Evolutionary conservation across 2,113 vertebrate genomes (phyloP).

Genomic region (Acanthochromis polyacanthus): DNA sequence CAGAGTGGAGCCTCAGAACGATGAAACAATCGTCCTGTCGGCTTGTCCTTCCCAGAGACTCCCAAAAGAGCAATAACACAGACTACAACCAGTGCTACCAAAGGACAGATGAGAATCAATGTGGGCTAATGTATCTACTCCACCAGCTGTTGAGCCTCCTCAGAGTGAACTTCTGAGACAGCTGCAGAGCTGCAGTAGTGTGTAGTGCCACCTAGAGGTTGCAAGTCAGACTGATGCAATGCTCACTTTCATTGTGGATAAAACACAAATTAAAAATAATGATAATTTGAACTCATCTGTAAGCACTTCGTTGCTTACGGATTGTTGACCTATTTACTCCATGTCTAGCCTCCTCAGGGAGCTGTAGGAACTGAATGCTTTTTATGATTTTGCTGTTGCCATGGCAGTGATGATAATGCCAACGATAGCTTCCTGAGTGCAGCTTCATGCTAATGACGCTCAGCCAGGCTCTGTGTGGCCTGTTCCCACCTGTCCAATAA

Average conservation of each 20-base stretch:
- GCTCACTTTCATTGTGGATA: background rate
- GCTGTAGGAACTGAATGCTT: slow-evolving; percentile 16
- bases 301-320: background rate
- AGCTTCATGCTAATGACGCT: slow-evolving; percentile 68
- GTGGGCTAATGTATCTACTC: background rate
- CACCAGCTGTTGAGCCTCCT: slow-evolving; percentile 22
- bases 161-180: background rate
- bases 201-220: slow-evolving; percentile 65
- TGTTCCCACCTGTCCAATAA: slow-evolving; percentile 64
- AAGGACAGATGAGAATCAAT: slow-evolving; percentile 22
- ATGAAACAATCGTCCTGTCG: background rate
- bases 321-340: slow-evolving; percentile 1
- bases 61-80: slow-evolving; percentile 2
- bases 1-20: background rate
- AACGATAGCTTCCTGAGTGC: slow-evolving; percentile 56
- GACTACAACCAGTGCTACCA: slow-evolving; percentile 21
- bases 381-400: slow-evolving; percentile 64
- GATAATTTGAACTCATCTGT: background rate
- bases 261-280: background rate
- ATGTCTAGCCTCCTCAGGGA: background rate
- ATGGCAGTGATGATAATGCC: slow-evolving; percentile 69
- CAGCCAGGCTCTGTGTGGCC: slow-evolving; percentile 38
- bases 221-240: background rate
- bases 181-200: slow-evolving; percentile 40
- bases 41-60: background rate